Evolutionary conservation across 37 sponge, comb jelly and placozoan genomes (phyloP).

Genomic region (Crambe crambe): DNA sequence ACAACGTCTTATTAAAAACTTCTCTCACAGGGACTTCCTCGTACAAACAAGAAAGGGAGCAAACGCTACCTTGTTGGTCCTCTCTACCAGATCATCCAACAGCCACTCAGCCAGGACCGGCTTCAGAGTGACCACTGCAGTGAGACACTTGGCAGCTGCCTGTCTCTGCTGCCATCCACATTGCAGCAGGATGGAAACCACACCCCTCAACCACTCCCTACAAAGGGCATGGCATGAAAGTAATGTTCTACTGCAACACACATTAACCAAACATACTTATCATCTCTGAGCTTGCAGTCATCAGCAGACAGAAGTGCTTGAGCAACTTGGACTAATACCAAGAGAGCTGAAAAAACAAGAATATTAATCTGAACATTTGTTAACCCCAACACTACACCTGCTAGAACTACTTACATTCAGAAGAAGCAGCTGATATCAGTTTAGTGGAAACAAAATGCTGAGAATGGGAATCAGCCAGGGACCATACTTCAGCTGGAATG

Average conservation of each 20-base stretch:
- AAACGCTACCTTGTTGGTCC: background rate
- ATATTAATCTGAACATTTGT: too few species aligned
- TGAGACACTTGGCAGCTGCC: slow-evolving; percentile 22
- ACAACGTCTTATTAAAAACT: background rate
- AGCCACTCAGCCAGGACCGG: slow-evolving; percentile 3
- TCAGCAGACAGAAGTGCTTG: slow-evolving; percentile 10
- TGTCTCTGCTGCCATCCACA: slow-evolving; percentile 21
- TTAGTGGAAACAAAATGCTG: slow-evolving; percentile 25
- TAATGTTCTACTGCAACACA: background rate
- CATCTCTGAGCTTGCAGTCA: slow-evolving; percentile 10
- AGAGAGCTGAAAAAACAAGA: background rate
- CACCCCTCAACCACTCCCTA: slow-evolving; percentile 50
- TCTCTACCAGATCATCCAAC: slow-evolving; percentile 16
- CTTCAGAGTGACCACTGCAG: background rate
- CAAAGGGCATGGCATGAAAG: background rate
- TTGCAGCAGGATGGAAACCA: slow-evolving; percentile 16
- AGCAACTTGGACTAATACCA: slow-evolving; percentile 19
- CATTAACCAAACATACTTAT: background rate
- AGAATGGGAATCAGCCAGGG: slow-evolving; percentile 10
- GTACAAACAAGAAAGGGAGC: background rate
- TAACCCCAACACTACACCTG: background rate
- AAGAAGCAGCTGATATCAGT: slow-evolving; percentile 15
- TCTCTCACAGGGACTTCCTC: background rate
- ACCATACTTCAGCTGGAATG: slow-evolving; percentile 20
- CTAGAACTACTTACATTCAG: slow-evolving; percentile 17